Evolutionary conservation across 2,888 invertebrate species (phyloP).

Genomic region (Tipula unca): DNA sequence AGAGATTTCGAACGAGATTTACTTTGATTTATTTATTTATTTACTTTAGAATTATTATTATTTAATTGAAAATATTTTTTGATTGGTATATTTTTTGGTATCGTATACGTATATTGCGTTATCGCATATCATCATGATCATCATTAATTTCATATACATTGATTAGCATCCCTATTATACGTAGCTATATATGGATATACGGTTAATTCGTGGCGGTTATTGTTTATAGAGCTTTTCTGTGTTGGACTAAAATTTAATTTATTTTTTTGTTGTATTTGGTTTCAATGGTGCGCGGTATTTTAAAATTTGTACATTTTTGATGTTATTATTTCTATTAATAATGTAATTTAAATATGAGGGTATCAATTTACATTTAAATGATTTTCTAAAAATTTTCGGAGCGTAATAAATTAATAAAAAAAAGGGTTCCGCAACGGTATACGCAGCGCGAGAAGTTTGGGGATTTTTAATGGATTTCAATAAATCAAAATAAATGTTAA

Average conservation of each 20-base stretch:
- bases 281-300: neutral
- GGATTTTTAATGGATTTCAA: neutral
- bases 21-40: neutral
- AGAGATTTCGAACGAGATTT: neutral
- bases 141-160: neutral
- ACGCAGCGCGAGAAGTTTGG: neutral
- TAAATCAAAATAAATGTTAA: neutral
- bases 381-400: neutral
- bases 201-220: neutral
- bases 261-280: neutral
- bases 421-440: neutral
- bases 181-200: neutral
- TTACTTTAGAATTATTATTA: neutral
- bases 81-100: neutral
- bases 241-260: neutral
- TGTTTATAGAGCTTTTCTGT: neutral
- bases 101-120: no score
- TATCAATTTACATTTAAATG: conserved; percentile 14
- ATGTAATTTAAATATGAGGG: neutral
- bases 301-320: neutral
- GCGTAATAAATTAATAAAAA: neutral
- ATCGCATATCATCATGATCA: neutral
- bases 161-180: neutral
- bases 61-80: neutral
- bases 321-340: neutral